phyloP scores from a whole-genome alignment of 2,888 invertebrate species.

The Chrysina gloriosa region DNA sequence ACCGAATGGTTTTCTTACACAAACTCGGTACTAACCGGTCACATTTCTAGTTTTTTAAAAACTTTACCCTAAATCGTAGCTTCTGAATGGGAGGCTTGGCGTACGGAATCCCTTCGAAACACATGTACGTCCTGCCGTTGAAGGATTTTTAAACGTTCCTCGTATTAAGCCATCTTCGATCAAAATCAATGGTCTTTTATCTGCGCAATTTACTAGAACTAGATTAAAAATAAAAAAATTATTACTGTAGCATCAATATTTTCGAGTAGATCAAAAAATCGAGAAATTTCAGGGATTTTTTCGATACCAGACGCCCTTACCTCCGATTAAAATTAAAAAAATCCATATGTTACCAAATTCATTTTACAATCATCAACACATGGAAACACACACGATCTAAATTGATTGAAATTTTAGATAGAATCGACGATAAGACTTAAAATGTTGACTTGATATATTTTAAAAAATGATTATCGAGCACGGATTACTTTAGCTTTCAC shows the following conservation, averaged over 20 bases:
- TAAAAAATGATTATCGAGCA: too few relatives aligned
- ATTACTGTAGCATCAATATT: background rate
- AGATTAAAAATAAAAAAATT: background rate
- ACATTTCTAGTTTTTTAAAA: too few relatives aligned
- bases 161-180: slow-evolving; percentile 3
- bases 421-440: background rate
- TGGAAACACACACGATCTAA: background rate
- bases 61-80: slow-evolving; percentile 40
- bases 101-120: slow-evolving; percentile 43
- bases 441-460: background rate
- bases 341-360: background rate
- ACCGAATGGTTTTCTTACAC: too few relatives aligned
- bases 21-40: too few relatives aligned
- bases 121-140: slow-evolving; percentile 34
- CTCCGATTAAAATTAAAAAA: background rate
- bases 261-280: too few relatives aligned
- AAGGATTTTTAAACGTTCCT: slow-evolving; percentile 36
- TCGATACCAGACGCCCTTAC: too few relatives aligned
- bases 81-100: slow-evolving; percentile 40
- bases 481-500: too few relatives aligned
- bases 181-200: background rate
- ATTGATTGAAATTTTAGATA: background rate
- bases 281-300: too few relatives aligned
- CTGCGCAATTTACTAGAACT: slow-evolving; percentile 2
- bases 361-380: background rate